A percentile compares a stretch with the other conserved stretches of the same genome.
Evolutionary conservation across 2,113 vertebrate genomes (phyloP).

Genomic region (Macroglossus sobrinus): DNA sequence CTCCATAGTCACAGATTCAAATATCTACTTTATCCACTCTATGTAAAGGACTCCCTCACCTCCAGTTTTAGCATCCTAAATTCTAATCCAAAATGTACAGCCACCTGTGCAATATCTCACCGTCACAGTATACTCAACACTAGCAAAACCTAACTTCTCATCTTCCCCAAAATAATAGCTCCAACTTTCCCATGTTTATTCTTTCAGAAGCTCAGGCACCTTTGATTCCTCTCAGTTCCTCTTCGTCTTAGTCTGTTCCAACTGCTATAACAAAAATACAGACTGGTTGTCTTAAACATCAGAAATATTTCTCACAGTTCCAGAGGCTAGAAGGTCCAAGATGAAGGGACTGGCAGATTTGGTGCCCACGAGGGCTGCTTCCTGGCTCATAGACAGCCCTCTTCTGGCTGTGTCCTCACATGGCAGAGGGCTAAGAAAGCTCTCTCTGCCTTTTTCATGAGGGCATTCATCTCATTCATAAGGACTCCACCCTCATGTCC

Average conservation of each 20-base stretch:
- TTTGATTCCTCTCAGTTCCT: background rate
- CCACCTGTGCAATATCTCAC: background rate
- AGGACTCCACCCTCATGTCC: background rate
- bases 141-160: background rate
- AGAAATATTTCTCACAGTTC: background rate
- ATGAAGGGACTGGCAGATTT: background rate
- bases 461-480: background rate
- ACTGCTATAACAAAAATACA: background rate
- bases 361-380: background rate
- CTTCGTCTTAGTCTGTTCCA: background rate
- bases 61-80: background rate
- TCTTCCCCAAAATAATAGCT: background rate
- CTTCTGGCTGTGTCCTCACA: no score
- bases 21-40: background rate
- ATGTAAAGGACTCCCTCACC: background rate
- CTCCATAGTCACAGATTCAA: background rate
- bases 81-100: background rate
- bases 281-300: background rate
- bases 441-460: background rate
- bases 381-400: background rate
- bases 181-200: background rate
- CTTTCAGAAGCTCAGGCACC: background rate
- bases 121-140: background rate
- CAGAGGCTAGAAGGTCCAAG: background rate
- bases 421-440: background rate